Evolutionary conservation across 2,888 invertebrate genomes (phyloP).

Genomic region (Agrypnus murinus): DNA sequence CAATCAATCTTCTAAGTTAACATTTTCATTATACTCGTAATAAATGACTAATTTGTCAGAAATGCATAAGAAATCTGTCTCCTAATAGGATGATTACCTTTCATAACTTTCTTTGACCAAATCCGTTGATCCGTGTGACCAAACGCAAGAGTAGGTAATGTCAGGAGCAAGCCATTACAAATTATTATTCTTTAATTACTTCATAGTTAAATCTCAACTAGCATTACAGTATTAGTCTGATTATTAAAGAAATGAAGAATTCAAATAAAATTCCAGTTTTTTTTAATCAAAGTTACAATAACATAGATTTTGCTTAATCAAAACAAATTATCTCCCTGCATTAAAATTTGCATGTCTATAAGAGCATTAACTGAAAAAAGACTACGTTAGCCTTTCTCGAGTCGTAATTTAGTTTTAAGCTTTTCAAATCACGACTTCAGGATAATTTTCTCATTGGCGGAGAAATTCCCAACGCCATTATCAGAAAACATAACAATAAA

Average conservation of each 20-base stretch:
- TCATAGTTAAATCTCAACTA: too few relatives aligned
- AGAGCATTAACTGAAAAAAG: background rate
- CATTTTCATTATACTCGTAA: too few relatives aligned
- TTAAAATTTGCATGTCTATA: conserved; percentile 2
- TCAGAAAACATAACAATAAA: conserved; percentile 17
- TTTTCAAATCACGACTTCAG: conserved; percentile 11
- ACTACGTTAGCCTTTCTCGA: background rate
- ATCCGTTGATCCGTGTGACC: too few relatives aligned
- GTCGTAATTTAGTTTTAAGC: conserved; percentile 2
- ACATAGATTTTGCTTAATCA: background rate
- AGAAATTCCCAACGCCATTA: background rate
- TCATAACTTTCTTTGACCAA: background rate
- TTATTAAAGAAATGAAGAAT: too few relatives aligned
- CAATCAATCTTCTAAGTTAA: too few relatives aligned
- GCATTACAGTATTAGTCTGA: too few relatives aligned
- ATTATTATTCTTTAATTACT: too few relatives aligned
- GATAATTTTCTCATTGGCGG: conserved; percentile 8
- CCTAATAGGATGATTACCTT: background rate
- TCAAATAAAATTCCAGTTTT: too few relatives aligned
- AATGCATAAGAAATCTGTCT: background rate
- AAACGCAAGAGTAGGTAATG: too few relatives aligned
- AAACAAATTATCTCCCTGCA: background rate
- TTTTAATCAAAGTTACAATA: background rate
- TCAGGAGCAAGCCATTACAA: too few relatives aligned
- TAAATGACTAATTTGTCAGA: too few relatives aligned